Evolutionary conservation across 2,797 vertebrate species (phyloP), one percentile per base, ranked within the genome.

Genomic region (Gobionotothen gibberifrons): DNA sequence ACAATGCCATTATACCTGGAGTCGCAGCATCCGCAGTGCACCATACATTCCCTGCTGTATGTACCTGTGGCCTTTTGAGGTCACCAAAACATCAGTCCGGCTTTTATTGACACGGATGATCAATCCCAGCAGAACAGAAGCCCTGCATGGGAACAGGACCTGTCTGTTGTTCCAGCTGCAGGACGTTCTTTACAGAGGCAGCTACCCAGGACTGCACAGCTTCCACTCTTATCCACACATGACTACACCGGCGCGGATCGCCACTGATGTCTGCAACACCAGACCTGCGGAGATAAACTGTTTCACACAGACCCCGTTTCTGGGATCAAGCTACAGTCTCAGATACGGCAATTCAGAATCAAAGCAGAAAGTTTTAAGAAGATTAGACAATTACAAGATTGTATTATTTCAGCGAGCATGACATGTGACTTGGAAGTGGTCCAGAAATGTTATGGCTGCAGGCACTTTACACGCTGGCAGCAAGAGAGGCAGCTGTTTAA

Each of bases 111-210:
- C 78, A 56, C 2, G 17, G 73, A 36, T 57, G 62, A 74, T 78
- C 69, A 13, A 26, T 89, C 79, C 79, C 69, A 79, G 42, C 80
- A 79, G 82, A 84, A 88, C 88, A 89, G 88, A 82, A 90, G 87
- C 80, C 74, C 78, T 86, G 57, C 74, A 78, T 90, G 89, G 83
- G 92, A 92, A 84, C 81, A 19, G 78, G 83, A 76, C 85, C 78
- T 79, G 87, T 84, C 75, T 92, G 88, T 92, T 93, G 74, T 92
- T 92, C 86, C 92, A 93, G 93, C 92, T 93, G 92, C 87, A 78
- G 76, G 62, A 81, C 69, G 86, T 79, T 87, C 90, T 92, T 92
- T 91, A 84, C 63, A 87, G 84, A 90, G 87, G 85, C 84, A 87
- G 84, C 86, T 87, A 75, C 82, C 85, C 87, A 87, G 84, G 69